Evolutionary conservation across 2,113 vertebrate genomes (phyloP).

Genomic region (Todiramphus saurophagus): DNA sequence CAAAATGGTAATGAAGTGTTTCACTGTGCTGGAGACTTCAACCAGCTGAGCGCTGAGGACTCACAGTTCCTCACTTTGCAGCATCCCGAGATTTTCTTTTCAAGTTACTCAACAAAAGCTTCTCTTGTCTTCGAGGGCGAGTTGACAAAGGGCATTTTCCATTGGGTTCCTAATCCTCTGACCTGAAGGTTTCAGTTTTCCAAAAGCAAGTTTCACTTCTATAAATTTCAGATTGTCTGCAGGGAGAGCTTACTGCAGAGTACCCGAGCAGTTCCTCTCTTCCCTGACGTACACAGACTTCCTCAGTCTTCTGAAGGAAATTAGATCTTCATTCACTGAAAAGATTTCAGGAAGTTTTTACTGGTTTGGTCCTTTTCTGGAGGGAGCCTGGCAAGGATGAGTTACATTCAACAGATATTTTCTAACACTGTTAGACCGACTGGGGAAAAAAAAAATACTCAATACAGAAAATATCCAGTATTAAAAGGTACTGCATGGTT

Average conservation of each 20-base stretch:
- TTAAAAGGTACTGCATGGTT: not conserved
- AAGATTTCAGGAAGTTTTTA: not conserved
- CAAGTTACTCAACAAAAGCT: not conserved
- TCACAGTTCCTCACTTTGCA: not conserved
- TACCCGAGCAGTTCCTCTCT: rapidly evolving
- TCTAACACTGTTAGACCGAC: not conserved
- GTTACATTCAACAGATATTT: not conserved
- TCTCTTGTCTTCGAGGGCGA: not conserved
- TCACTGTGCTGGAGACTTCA: not conserved
- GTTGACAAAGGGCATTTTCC: not conserved
- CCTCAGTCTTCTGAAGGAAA: not conserved
- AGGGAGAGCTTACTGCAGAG: not conserved
- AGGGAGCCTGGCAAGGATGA: not conserved
- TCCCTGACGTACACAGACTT: not conserved
- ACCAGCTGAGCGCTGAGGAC: not conserved
- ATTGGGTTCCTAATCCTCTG: not conserved
- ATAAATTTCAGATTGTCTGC: not conserved
- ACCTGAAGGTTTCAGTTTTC: not conserved
- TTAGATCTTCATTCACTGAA: not conserved
- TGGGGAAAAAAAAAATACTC: no score
- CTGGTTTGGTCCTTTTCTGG: not conserved
- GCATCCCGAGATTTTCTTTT: not conserved
- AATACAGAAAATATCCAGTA: not conserved
- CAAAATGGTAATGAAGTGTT: not conserved
- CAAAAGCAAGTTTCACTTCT: not conserved